A percentile compares a stretch with the other conserved stretches of the same genome.
Conservation (phyloP, 2,888 invertebrate genomes). For the Euclidia mi region DNA sequence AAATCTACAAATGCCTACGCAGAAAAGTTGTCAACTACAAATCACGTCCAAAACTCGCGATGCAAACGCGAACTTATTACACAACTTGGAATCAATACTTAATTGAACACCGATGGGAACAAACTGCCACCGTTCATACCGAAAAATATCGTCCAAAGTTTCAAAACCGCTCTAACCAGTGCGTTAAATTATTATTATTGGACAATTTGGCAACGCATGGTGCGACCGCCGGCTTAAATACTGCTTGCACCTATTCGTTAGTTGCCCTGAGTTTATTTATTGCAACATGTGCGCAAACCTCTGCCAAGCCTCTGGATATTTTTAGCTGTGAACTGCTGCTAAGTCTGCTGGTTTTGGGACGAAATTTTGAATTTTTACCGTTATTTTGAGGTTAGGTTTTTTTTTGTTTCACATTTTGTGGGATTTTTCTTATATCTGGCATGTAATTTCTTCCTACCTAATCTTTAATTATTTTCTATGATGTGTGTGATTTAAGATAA, state of each 20-base stretch:
- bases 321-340: slow-evolving; percentile 14
- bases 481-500: no score
- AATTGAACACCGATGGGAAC: slow-evolving; percentile 7
- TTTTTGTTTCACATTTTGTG: no score
- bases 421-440: no score
- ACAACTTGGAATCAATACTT: not conserved
- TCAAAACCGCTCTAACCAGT: slow-evolving; percentile 31
- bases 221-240: slow-evolving; percentile 58
- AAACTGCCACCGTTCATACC: slow-evolving; percentile 11
- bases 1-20: no score
- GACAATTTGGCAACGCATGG: slow-evolving; percentile 69
- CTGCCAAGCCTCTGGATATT: slow-evolving; percentile 48
- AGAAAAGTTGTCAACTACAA: no score
- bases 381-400: no score
- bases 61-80: not conserved
- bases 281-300: slow-evolving; percentile 49
- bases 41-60: no score
- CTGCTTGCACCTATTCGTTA: slow-evolving; percentile 59
- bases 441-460: no score
- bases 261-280: slow-evolving; percentile 54
- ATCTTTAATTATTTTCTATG: no score
- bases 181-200: slow-evolving; percentile 68
- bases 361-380: no score
- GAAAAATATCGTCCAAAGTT: slow-evolving; percentile 19
- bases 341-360: not conserved